Percentiles rank a stretch among this genome's conserved stretches.
phyloP scores from a whole-genome alignment of 1,140 invertebrate species.

The Drosophila jambulina region DNA sequence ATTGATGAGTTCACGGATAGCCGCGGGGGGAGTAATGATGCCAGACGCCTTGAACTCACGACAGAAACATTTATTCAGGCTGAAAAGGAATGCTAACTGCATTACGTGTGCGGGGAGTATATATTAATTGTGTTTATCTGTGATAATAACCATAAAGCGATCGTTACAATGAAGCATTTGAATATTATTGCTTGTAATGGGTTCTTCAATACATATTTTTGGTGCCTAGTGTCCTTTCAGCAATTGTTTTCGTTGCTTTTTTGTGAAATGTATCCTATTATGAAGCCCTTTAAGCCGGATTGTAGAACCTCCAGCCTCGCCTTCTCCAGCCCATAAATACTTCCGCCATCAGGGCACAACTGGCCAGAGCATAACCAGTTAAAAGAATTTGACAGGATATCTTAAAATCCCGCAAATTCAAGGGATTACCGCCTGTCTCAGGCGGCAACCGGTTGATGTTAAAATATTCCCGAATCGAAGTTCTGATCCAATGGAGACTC shows the following conservation, averaged over 20 bases:
- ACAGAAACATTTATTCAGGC: constrained; percentile 24
- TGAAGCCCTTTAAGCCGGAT: neutral
- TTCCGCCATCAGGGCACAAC: neutral
- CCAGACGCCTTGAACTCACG: constrained; percentile 12
- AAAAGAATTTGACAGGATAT: accelerated
- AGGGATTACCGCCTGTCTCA: neutral
- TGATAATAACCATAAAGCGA: constrained; percentile 11
- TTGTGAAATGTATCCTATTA: too few species aligned
- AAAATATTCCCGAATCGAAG: neutral
- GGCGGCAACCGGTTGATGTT: neutral
- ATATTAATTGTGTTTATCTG: constrained; percentile 7
- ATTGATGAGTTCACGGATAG: constrained; percentile 32
- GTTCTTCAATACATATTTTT: neutral
- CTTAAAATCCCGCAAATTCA: neutral
- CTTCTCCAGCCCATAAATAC: neutral
- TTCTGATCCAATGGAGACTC: accelerated
- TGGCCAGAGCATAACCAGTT: accelerated
- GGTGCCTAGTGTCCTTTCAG: neutral
- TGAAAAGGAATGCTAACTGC: neutral
- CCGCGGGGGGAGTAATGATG: constrained; percentile 1
- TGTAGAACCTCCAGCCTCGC: neutral
- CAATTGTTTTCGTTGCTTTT: neutral
- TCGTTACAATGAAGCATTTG: constrained; percentile 2
- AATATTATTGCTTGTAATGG: neutral
- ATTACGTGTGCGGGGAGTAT: neutral